Evolutionary conservation across 2,888 invertebrate species (phyloP).

Genomic region (Xestobium rufovillosum): DNA sequence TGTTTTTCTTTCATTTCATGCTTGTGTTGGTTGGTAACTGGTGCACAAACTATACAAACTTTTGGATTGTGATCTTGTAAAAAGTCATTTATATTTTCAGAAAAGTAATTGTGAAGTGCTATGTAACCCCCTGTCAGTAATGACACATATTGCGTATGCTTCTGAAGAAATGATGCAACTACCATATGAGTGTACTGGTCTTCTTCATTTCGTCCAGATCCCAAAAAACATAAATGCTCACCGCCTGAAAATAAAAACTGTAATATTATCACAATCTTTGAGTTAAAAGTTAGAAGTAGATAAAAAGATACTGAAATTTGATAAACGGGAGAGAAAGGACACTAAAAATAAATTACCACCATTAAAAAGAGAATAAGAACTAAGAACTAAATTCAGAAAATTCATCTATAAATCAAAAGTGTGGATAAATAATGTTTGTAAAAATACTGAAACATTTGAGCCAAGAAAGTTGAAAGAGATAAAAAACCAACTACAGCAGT

Average conservation of each 20-base stretch:
- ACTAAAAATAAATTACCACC: too few relatives aligned
- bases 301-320: slow-evolving; percentile 1
- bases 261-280: too few relatives aligned
- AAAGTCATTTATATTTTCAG: slow-evolving; percentile 70
- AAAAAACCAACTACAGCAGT: too few relatives aligned
- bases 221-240: slow-evolving; percentile 86
- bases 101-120: slow-evolving; percentile 76
- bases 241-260: slow-evolving; percentile 48
- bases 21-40: slow-evolving; percentile 28
- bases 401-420: too few relatives aligned
- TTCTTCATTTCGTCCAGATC: slow-evolving; percentile 87
- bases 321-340: too few relatives aligned
- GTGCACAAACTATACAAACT: slow-evolving; percentile 74
- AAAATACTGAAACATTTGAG: too few relatives aligned
- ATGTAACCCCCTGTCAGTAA: slow-evolving; percentile 87
- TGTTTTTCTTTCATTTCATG: slow-evolving; percentile 27
- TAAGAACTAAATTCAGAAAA: too few relatives aligned
- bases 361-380: too few relatives aligned
- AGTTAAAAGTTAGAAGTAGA: too few relatives aligned
- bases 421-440: too few relatives aligned
- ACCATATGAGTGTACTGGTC: slow-evolving; percentile 98
- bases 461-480: too few relatives aligned
- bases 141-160: slow-evolving; percentile 87
- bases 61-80: slow-evolving; percentile 77
- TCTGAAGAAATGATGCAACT: slow-evolving; percentile 92